Base-by-base conservation (phyloP, 2,888 invertebrate genomes). In the Lycia hirtaria region DNA sequence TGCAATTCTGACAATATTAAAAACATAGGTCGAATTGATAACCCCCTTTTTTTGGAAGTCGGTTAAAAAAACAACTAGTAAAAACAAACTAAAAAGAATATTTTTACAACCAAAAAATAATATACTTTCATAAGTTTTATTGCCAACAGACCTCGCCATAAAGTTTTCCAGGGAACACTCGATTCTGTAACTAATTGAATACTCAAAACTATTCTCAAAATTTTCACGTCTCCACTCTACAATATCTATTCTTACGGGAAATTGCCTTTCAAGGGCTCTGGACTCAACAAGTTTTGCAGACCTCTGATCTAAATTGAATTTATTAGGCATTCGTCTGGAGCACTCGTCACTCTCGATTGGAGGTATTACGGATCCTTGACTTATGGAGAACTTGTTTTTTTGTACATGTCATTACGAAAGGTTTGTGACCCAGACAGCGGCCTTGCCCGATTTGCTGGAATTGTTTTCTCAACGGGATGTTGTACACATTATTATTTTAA, bases 251-350 rank as follows among this genome's bases (percentile, higher is more conserved):
- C 60, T 62, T 62, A 60, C 58, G 43, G 60, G 49, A 64, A 62
- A 67, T 67, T 64, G 64, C 37, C 50, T 67, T 61, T 61, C 58
- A 35, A 67, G 64, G 19, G 49, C 43, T 40, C 60, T 59, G 52
- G 52, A 61, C 55, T 51, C 47, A 60, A 60, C 62, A 55, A 61
- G 59, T 59, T 63, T 61, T 43, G 63, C 57, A 63, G 61, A 63
- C 52, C 52, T 58, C 57, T 48, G 52, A 58, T 53, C 37, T 44
- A 58, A 50, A 53, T 58, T 58, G 57, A 53, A 53, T 56, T 56
- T 56, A 51, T 56, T 40, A 56, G 40, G 45, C 51, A 56, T 51
- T 53, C 52, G 52, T 48, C 47, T 40, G 26, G 26, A 33, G 40
- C 17, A 32, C 14, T 40, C 12, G 17, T 15, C 12, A 20, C 43